Evolutionary conservation across 2,888 invertebrate species (phyloP), one percentile per base, ranked within the genome.

Genomic region (Noctua janthina): DNA sequence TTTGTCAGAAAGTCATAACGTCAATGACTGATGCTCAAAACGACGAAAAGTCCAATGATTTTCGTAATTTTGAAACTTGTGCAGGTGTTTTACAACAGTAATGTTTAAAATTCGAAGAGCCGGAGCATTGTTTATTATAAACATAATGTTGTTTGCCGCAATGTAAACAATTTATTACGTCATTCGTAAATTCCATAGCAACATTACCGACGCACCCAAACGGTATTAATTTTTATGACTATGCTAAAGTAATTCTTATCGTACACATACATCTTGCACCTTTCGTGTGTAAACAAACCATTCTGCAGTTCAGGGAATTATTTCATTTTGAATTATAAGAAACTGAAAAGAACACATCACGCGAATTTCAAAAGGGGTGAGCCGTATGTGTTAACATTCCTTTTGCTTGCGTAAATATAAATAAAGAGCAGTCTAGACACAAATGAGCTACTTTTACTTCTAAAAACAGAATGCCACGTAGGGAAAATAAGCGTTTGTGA

Each of bases 101-200:
- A 54, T 56, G 39, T 84, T 72, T 79, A 35, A 68, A 84, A 75
- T 68, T 67, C 20, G 23, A 54, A 54, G 4, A n/a, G 13, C n/a
- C 56, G n/a, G 43, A 35, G 35, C 13, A 56, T 54, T 72, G 39
- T 72, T 83, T 66, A 79, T 70, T 4, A 54, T 70, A 81, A 70
- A 81, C 51, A 76, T 51, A 46, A 59, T 51, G 46, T 72, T 67
- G 43, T 78, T 68, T 35, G n/a, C 54, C 35, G 67, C 51, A 74
- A 82, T 69, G 17, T 66, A 78, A 82, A 82, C 68, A 73, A 51
- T 82, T 72, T 68, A 59, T 78, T 84, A 76, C 79, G 70, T 76
- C 75, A 86, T 83, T 54, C 43, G 54, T 56, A 73, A 79, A 82
- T 83, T 59, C 75, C 62, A 62, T 59, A 78, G 35, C 39, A 66